Evolutionary conservation across 2,113 vertebrate genomes (phyloP).

Genomic region (Aspidoscelis tigris): DNA sequence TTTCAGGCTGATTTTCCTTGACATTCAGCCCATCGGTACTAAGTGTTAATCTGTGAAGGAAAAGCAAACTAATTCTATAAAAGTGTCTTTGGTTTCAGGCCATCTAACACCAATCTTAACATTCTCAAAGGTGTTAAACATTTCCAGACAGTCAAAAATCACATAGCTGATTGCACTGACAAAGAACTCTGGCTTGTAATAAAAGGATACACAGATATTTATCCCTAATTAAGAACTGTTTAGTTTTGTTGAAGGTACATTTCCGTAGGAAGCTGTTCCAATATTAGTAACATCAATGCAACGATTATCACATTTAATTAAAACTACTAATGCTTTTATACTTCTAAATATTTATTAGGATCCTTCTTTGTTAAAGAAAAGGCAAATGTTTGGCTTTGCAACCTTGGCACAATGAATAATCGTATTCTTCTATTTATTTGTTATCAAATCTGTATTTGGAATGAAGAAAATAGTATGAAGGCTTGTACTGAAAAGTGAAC

Average conservation of each 20-base stretch:
- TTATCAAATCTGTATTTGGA: not conserved
- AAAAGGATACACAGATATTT: not conserved
- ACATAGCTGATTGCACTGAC: not conserved
- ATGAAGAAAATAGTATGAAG: not conserved
- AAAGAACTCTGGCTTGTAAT: not conserved
- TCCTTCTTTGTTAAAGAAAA: not conserved
- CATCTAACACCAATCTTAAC: constrained; percentile 47
- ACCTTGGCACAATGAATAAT: constrained; percentile 26
- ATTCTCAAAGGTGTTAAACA: constrained; percentile 43
- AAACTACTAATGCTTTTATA: not conserved
- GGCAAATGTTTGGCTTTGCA: not conserved
- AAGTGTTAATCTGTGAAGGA: constrained; percentile 70
- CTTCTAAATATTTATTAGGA: not conserved
- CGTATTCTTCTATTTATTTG: not conserved
- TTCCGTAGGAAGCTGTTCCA: not conserved
- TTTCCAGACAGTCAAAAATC: constrained; percentile 44
- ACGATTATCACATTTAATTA: not conserved
- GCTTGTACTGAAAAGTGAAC: not conserved
- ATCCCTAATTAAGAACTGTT: not conserved
- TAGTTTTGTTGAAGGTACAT: not conserved
- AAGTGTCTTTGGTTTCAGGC: constrained; percentile 53
- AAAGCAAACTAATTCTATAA: constrained; percentile 70
- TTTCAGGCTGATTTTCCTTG: constrained; percentile 57
- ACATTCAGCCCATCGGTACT: constrained; percentile 66
- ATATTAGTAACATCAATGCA: not conserved